Base-by-base conservation (phyloP, 92 coral and sea anemone species). In the Porites divaricata region DNA sequence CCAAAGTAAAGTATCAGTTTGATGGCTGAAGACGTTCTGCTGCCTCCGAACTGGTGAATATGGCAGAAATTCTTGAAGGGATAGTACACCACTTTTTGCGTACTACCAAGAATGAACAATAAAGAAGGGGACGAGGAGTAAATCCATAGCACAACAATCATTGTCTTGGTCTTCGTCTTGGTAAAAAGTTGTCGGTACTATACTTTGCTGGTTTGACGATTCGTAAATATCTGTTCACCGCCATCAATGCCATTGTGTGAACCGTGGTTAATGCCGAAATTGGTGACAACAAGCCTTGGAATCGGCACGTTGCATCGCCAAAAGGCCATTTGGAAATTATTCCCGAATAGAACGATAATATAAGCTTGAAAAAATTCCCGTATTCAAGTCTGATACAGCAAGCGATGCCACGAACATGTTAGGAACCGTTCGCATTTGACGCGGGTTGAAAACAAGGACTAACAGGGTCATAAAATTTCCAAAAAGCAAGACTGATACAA, bases 351-450 rank as follows among this genome's bases (percentile, higher is more conserved):
- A 35, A 35, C 45, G 45, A 35, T 35, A 35, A 35, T 3, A 35
- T 35, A n/a, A n/a, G 45, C 4, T 35, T 3, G 45, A 35, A 35
- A 35, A 35, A 35, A 35, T 35, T 35, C 45, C 45, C 45, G 45
- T 35, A 35, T 6, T 35, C 0, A 35, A 35, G 69, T 91, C 94
- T 4, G 94, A 87, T 15, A 87, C 35, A 17, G 94, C 91, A 59
- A 91, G 74, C 6, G 91, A 91, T 19, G 82, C 85, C 28, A 91
- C 73, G 65, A 91, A 83, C 15, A 50, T 66, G 26, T 87, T 91
- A 11, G 91, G 86, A 45, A 74, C 59, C 4, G 91, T 91, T 22
- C 73, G 89, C 28, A 79, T 74, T 1, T 23, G 79, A 20, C 81
- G n/a, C n/a, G n/a, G 77, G 54, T 84, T 83, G 54, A 59, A 79